phyloP scores from a whole-genome alignment of 2,797 vertebrate genomes.

The Epinephelus coioides region DNA sequence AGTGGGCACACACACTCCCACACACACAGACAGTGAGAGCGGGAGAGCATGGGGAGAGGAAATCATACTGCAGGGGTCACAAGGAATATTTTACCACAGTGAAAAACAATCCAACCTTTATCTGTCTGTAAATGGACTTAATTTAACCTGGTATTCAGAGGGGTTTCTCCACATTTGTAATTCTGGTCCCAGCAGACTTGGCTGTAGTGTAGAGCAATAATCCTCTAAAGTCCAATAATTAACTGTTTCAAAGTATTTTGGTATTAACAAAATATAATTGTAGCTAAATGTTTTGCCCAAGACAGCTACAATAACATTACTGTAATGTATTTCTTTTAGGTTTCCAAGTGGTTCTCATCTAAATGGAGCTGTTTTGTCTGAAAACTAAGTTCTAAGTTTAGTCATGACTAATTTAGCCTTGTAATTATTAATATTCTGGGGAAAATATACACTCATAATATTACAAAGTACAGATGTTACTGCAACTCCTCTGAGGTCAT shows the following conservation, averaged over 20 bases:
- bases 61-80: slow-evolving; percentile 27
- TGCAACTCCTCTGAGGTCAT: background rate
- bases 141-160: background rate
- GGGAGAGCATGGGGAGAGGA: slow-evolving; percentile 29
- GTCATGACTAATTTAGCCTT: background rate
- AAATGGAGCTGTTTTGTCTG: background rate
- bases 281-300: background rate
- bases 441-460: background rate
- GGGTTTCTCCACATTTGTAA: slow-evolving; percentile 1
- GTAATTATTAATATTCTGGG: background rate
- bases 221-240: slow-evolving; percentile 8
- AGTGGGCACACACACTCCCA: slow-evolving; percentile 41
- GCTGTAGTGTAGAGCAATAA: background rate
- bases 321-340: background rate
- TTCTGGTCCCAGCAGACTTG: background rate
- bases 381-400: background rate
- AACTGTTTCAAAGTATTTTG: slow-evolving; percentile 6
- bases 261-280: background rate
- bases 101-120: slow-evolving; percentile 22
- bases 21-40: background rate
- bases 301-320: background rate
- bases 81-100: slow-evolving; percentile 6
- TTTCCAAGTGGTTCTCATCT: background rate
- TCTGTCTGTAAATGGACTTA: background rate
- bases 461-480: background rate